These are phyloP conservation scores for Pseudachorutes palmiensis DNA, from an alignment of 1,140 invertebrate genomes.

Conservation along the genomic window DNA sequence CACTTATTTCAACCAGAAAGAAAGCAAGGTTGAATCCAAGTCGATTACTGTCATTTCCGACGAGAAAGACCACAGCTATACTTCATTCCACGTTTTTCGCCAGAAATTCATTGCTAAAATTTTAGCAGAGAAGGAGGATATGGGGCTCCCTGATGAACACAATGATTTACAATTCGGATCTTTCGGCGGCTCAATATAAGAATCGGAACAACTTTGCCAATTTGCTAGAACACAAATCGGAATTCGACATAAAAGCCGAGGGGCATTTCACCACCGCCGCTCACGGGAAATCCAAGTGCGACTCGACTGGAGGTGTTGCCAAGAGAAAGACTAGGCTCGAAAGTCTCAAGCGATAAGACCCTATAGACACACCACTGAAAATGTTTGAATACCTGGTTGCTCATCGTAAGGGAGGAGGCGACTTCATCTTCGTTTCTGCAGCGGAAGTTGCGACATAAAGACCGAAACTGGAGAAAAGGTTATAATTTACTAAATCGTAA, in stretches of 20 bases:
- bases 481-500: not conserved
- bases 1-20: conserved; percentile 24
- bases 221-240: conserved; percentile 32
- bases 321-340: not conserved
- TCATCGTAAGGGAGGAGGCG: not conserved
- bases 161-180: conserved; percentile 35
- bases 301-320: conserved; percentile 18
- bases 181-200: conserved; percentile 38
- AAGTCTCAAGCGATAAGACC: not conserved
- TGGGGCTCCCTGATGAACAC: conserved; percentile 12
- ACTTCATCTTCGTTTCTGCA: too few relatives aligned
- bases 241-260: conserved; percentile 31
- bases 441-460: too few relatives aligned
- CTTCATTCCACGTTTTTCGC: conserved; percentile 30
- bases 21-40: conserved; percentile 11
- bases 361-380: not conserved
- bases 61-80: conserved; percentile 28
- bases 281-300: conserved; percentile 38
- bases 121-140: not conserved
- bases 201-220: conserved; percentile 39
- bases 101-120: not conserved
- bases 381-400: not conserved
- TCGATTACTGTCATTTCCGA: conserved; percentile 29
- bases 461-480: not conserved
- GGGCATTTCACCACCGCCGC: conserved; percentile 38